Conservation (phyloP, 2,113 vertebrate species). For the Phylloscopus trochilus region DNA sequence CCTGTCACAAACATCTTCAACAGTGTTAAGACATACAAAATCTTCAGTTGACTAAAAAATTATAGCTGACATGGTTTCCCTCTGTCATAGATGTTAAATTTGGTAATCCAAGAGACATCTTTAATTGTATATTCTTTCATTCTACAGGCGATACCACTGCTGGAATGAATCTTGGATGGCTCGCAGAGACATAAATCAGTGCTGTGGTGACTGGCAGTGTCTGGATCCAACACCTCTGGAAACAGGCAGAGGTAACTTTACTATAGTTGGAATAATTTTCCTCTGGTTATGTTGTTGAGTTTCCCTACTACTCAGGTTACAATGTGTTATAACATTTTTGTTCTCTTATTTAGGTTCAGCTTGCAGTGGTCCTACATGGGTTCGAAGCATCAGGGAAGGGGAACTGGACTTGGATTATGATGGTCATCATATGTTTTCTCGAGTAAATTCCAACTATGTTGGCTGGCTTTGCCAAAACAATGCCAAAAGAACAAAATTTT, state of each 20-base stretch:
- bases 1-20: background rate
- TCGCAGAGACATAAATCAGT: slow-evolving; percentile 51
- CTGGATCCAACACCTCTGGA: slow-evolving; percentile 61
- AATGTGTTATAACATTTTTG: background rate
- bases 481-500: slow-evolving; percentile 41
- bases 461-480: slow-evolving; percentile 58
- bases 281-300: background rate
- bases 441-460: slow-evolving; percentile 44
- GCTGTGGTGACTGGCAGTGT: slow-evolving; percentile 56
- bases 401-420: slow-evolving; percentile 65
- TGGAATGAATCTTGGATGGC: slow-evolving; percentile 63
- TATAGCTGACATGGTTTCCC: background rate
- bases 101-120: background rate
- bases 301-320: background rate
- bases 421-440: slow-evolving; percentile 55
- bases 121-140: background rate
- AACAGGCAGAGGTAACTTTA: slow-evolving; percentile 30
- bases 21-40: background rate
- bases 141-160: slow-evolving; percentile 42
- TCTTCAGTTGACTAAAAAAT: background rate
- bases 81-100: background rate
- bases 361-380: slow-evolving; percentile 63
- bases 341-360: slow-evolving; percentile 26
- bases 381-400: slow-evolving; percentile 66
- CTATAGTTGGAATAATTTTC: background rate